Evolutionary conservation across 2,888 invertebrate species (phyloP).

Genomic region (Tenthredo scrophulariae): DNA sequence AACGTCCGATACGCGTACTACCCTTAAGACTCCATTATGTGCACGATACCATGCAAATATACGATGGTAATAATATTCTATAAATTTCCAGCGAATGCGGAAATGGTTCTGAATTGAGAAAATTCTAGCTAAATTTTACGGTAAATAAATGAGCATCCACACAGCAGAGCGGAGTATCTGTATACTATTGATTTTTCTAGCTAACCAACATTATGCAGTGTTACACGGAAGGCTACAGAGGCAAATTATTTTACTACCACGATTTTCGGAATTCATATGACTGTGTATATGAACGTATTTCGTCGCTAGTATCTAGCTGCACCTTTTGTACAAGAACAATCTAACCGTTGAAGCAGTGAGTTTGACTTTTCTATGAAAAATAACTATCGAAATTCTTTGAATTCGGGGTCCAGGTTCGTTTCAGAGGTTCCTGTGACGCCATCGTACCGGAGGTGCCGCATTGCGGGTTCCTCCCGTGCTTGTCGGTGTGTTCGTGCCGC

Average conservation of each 20-base stretch:
- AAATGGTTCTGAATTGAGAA: background rate
- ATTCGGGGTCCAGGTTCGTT: conserved; percentile 39
- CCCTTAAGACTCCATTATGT: background rate
- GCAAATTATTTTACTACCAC: conserved; percentile 23
- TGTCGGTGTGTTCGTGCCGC: conserved; percentile 50
- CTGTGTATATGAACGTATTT: background rate
- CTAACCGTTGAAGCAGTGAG: background rate
- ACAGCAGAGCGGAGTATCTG: conserved; percentile 24
- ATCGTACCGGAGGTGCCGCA: conserved; percentile 52
- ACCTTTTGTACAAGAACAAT: conserved; percentile 8
- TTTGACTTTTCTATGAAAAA: background rate
- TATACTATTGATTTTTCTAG: conserved; percentile 47
- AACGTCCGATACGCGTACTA: background rate
- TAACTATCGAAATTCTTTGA: conserved; percentile 40
- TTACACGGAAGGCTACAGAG: conserved; percentile 34
- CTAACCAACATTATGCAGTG: conserved; percentile 48
- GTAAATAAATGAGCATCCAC: conserved; percentile 32
- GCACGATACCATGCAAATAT: background rate
- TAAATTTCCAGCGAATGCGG: background rate
- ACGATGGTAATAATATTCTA: background rate
- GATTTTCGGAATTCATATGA: conserved; percentile 6
- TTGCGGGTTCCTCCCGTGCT: conserved; percentile 54
- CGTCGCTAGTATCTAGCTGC: background rate
- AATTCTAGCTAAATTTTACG: conserved; percentile 9
- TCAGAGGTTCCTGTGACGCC: conserved; percentile 48